Conservation (phyloP, 2,113 vertebrate genomes). For the Epinephelus fuscoguttatus region DNA sequence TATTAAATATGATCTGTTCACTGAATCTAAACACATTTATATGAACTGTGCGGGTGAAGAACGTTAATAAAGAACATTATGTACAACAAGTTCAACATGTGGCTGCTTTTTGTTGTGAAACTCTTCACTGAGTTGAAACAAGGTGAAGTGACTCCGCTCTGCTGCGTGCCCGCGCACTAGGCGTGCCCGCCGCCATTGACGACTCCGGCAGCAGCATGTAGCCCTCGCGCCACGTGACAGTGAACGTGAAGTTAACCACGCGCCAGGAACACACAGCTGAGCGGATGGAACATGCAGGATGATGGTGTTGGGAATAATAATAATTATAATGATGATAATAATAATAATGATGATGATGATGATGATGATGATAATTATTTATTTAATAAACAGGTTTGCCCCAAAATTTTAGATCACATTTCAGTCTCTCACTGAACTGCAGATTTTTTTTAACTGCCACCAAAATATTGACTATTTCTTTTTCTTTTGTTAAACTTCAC, state of each 20-base stretch:
- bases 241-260: background rate
- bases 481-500: no score
- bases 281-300: background rate
- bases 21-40: no score
- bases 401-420: no score
- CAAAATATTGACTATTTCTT: no score
- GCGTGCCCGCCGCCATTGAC: constrained; percentile 86
- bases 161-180: constrained; percentile 48
- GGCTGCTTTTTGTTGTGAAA: background rate
- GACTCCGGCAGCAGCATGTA: constrained; percentile 69
- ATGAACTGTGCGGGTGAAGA: background rate
- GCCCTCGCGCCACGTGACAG: constrained; percentile 44
- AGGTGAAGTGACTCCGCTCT: background rate
- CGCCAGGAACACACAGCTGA: background rate
- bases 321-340: no score
- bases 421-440: no score
- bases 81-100: background rate
- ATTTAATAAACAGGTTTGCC: no score
- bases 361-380: no score
- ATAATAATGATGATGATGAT: no score
- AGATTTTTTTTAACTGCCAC: no score
- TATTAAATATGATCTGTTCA: no score
- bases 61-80: background rate
- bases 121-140: no score
- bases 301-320: background rate